A percentile compares a stretch with the other conserved stretches of the same genome.
These are phyloP conservation scores for Aphis craccivora DNA, from an alignment of 1,140 invertebrate genomes.

Conservation along the genomic window DNA sequence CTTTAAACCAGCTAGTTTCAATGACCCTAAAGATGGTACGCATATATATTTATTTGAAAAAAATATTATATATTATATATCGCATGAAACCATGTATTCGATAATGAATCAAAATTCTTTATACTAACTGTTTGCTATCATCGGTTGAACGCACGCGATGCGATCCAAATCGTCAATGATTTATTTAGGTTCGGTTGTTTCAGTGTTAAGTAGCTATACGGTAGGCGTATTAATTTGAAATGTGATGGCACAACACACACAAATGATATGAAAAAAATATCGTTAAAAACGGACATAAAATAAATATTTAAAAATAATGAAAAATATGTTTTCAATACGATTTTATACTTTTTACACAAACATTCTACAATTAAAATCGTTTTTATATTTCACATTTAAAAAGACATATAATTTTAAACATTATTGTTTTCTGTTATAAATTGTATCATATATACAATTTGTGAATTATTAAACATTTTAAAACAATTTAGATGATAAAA, in stretches of 20 bases:
- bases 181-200: not conserved
- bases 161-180: conserved; percentile 50
- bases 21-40: not conserved
- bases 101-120: conserved; percentile 50
- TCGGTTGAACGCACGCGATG: conserved; percentile 49
- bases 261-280: not conserved
- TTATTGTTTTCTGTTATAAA: not conserved
- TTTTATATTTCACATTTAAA: not conserved
- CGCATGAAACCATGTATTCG: not conserved
- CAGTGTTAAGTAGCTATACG: not conserved
- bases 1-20: not conserved
- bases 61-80: not conserved
- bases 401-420: not conserved
- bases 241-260: not conserved
- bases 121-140: not conserved
- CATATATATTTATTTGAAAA: not conserved
- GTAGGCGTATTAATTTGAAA: not conserved
- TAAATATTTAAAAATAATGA: not conserved
- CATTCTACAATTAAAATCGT: not conserved
- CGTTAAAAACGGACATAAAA: not conserved
- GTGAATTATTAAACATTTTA: not conserved
- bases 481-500: not conserved
- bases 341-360: not conserved
- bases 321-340: not conserved
- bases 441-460: not conserved